Percentiles rank a stretch among this genome's conserved stretches.
phyloP scores from a whole-genome alignment of 2,888 invertebrate species.

The Cepaea hortensis region DNA sequence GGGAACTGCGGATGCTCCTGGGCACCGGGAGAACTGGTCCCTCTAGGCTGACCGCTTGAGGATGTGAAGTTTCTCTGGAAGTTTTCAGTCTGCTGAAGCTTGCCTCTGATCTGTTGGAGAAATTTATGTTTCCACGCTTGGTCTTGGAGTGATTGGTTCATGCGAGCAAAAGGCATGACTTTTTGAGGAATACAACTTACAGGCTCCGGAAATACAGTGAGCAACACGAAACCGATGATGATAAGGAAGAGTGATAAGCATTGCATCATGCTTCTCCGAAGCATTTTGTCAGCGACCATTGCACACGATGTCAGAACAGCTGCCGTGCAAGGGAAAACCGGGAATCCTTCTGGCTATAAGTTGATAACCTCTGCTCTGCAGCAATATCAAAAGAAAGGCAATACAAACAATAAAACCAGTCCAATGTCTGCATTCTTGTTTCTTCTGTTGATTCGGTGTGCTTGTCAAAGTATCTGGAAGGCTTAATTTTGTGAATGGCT shows the following conservation, averaged over 20 bases:
- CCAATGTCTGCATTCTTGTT: not conserved
- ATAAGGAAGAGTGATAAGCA: not conserved
- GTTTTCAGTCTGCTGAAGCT: not conserved
- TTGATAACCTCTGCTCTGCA: not conserved
- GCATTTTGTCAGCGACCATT: not conserved
- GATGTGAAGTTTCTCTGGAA: not conserved
- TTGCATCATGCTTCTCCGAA: not conserved
- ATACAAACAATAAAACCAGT: not conserved
- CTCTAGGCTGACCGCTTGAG: not conserved
- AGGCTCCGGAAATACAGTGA: not conserved
- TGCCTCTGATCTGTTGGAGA: not conserved
- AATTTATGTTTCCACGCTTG: not conserved
- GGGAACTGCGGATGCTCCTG: not conserved
- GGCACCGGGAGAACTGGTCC: not conserved
- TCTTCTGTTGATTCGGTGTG: not conserved
- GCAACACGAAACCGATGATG: not conserved
- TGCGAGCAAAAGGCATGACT: not conserved
- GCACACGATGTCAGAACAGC: not conserved
- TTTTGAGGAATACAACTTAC: not conserved
- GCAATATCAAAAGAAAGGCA: not conserved
- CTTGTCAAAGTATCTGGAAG: no score
- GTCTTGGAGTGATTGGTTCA: slow-evolving; percentile 3
- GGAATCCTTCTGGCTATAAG: not conserved
- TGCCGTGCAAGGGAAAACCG: not conserved
- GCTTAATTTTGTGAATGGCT: no score